Base-by-base conservation (phyloP, 2,888 invertebrate genomes). In the Anaspis maculata region DNA sequence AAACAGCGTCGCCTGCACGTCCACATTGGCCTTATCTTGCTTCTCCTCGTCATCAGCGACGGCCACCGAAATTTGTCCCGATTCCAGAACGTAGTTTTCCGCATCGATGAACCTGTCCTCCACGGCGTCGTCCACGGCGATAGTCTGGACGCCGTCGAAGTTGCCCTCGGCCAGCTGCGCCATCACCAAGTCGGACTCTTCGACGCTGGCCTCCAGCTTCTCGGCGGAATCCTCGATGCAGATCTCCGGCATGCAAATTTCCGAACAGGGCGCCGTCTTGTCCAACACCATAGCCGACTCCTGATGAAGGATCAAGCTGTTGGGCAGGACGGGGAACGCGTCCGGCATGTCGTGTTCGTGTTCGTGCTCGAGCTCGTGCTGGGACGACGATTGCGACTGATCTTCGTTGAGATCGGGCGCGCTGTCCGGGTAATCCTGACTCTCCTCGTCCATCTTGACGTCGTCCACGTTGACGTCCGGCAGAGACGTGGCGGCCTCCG, bases 51-150 rank as follows among this genome's bases (percentile, higher is more conserved):
- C 33, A 19, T 51, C 54, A 15, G 33, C 38, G 1, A 45, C 39
- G 3, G 45, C 30, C 4, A 61, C 50, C 22, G 67, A 59, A 32
- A 71, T 70, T 50, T 71, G 70, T 29, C 74, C 73, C 7, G 79
- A 79, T 59, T 80, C 79, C 46, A 83, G 66, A 34, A 83, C 81
- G 54, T 82, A 83, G 54, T 79, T 83, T 55, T 84, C 83, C n/a
- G 83, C 83, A 67, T 84, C 84, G 36, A 81, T 76, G 47, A 83
- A 81, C 49, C 78, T 70, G 54, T 78, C 77, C 62, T 79, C 79
- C 55, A 76, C 67, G 3, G 35, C 71, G 32, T 71, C 71, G 35
- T 71, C 71, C 21, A 63, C 66, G n/a, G 56, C 59, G 34, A 60
- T 62, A 43, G 45, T 49, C 21, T 49, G 46, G 13, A 49, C 47